Conservation (phyloP, 2,113 vertebrate species). For the Pteropus alecto region DNA sequence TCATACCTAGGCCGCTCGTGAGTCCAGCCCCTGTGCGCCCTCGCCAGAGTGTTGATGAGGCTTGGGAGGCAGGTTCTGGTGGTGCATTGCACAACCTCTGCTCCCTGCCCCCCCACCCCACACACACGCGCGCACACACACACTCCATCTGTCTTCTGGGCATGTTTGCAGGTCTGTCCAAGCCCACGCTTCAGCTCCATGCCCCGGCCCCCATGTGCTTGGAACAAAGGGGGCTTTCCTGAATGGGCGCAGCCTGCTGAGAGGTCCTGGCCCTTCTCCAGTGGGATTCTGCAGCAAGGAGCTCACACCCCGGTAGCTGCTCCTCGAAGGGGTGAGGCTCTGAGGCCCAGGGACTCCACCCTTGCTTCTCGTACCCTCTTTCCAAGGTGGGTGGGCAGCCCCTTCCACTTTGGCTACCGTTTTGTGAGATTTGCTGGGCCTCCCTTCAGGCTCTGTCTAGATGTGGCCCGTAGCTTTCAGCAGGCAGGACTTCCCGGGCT, state of each 20-base stretch:
- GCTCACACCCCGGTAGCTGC: not conserved
- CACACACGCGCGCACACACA: not conserved
- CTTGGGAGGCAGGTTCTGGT: constrained; percentile 64
- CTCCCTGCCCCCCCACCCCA: not conserved
- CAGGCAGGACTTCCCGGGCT: not conserved
- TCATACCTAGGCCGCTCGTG: not conserved
- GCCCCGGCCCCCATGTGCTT: not conserved
- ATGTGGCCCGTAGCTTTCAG: not conserved
- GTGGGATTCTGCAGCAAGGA: not conserved
- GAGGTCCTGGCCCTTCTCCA: not conserved
- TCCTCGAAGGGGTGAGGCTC: not conserved
- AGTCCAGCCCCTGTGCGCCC: not conserved
- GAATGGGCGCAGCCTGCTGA: not conserved
- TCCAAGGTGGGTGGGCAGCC: not conserved
- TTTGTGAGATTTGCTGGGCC: not conserved
- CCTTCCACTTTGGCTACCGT: not conserved
- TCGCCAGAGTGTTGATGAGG: constrained; percentile 69
- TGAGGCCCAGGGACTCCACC: not conserved
- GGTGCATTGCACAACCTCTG: constrained; percentile 82
- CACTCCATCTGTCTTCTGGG: not conserved
- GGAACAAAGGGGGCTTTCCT: constrained; percentile 17
- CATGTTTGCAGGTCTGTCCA: not conserved
- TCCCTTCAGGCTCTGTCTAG: not conserved
- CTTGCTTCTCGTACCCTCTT: not conserved
- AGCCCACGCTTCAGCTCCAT: not conserved